Evolutionary conservation across 2,797 vertebrate genomes (phyloP).

Genomic region (Tokudaia tokunoshimensis): DNA sequence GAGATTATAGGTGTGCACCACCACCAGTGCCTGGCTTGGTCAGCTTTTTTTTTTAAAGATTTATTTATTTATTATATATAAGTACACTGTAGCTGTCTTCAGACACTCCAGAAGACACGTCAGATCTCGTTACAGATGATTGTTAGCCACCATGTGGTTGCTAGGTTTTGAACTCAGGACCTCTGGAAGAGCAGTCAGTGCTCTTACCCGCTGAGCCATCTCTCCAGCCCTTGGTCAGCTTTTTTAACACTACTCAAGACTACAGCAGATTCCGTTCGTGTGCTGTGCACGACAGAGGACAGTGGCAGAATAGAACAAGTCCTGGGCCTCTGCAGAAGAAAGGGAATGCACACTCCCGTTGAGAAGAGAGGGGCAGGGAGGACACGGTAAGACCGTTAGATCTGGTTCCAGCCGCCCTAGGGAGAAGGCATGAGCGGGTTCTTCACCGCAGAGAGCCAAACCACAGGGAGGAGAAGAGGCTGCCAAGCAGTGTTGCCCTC

Average conservation of each 20-base stretch:
- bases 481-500: not conserved
- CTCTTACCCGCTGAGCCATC: too few relatives aligned
- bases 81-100: too few relatives aligned
- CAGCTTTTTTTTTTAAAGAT: not conserved
- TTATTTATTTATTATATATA: too few relatives aligned
- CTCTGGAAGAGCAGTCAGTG: too few relatives aligned
- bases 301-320: not conserved
- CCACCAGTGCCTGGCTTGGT: not conserved
- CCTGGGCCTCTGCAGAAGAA: not conserved
- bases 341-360: not conserved
- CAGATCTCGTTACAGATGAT: too few relatives aligned
- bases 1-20: not conserved
- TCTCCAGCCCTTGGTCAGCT: not conserved
- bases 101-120: too few relatives aligned
- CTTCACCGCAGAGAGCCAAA: not conserved
- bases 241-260: not conserved
- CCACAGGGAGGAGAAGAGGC: slow-evolving; percentile 1
- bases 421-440: not conserved
- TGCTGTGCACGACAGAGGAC: not conserved
- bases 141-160: too few relatives aligned
- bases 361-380: not conserved
- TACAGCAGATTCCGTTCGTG: not conserved
- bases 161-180: too few relatives aligned
- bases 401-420: not conserved
- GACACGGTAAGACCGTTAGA: not conserved